A percentile compares a stretch with the other conserved stretches of the same genome.
phyloP scores from a whole-genome alignment of 1,140 invertebrate genomes.

The Anadara kagoshimensis region DNA sequence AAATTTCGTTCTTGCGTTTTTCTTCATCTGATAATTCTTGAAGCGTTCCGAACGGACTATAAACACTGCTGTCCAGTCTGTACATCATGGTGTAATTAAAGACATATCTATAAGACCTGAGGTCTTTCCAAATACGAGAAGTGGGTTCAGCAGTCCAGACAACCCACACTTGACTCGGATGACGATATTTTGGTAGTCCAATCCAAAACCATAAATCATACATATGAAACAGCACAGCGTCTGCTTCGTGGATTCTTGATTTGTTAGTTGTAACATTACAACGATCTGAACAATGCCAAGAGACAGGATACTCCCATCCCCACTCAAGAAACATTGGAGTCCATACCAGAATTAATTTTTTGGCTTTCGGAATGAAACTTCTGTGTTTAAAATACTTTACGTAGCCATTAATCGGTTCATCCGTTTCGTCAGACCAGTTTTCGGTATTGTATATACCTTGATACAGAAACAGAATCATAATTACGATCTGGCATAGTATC shows the following conservation, averaged over 20 bases:
- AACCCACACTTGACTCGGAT: slow-evolving; percentile 54
- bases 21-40: not conserved
- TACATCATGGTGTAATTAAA: slow-evolving; percentile 63
- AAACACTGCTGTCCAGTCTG: slow-evolving; percentile 52
- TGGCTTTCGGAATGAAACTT: slow-evolving; percentile 4
- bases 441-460: no score
- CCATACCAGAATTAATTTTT: not conserved
- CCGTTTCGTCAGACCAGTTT: no score
- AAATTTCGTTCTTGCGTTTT: not conserved
- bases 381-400: no score
- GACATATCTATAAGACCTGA: slow-evolving; percentile 24
- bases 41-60: slow-evolving; percentile 40
- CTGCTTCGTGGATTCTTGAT: slow-evolving; percentile 44
- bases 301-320: no score
- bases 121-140: slow-evolving; percentile 38
- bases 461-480: no score
- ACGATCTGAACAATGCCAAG: no score
- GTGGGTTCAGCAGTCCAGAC: slow-evolving; percentile 55
- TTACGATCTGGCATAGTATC: no score
- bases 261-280: slow-evolving; percentile 57
- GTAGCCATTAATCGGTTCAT: no score
- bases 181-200: slow-evolving; percentile 43
- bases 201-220: slow-evolving; percentile 42
- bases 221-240: slow-evolving; percentile 62
- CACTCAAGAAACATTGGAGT: no score